These are phyloP conservation scores for Oncorhynchus kisutch DNA, from an alignment of 2,113 vertebrate species.

Conservation along the genomic window DNA sequence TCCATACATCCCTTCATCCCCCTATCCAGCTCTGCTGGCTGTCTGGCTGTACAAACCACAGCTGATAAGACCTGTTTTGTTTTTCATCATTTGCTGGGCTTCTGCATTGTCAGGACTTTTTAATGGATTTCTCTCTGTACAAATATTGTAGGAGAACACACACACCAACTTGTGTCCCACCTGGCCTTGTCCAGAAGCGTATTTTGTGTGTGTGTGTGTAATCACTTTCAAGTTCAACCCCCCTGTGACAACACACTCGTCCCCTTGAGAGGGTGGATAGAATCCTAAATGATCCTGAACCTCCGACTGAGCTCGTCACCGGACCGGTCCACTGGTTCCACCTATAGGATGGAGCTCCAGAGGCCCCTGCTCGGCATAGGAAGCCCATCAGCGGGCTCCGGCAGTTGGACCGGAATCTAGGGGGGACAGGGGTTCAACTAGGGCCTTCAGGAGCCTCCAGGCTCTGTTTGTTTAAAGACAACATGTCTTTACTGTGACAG, in stretches of 20 bases:
- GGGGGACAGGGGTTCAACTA: neutral
- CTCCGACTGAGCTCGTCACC: slow-evolving; percentile 11
- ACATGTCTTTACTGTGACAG: too few relatives aligned
- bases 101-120: neutral
- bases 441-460: neutral
- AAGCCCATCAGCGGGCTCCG: slow-evolving; percentile 28
- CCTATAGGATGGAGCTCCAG: slow-evolving; percentile 4
- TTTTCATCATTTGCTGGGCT: neutral
- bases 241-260: neutral
- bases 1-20: too few relatives aligned
- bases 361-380: slow-evolving; percentile 8
- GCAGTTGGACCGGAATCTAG: neutral
- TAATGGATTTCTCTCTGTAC: neutral
- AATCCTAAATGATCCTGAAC: slow-evolving; percentile 13
- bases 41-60: neutral
- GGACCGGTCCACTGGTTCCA: neutral
- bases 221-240: neutral
- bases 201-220: neutral
- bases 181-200: neutral
- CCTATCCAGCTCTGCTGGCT: neutral
- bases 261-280: neutral
- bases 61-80: neutral
- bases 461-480: too few relatives aligned
- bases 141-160: neutral
- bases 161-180: neutral